Base-by-base conservation (phyloP, 2,113 vertebrate genomes). In the Oreochromis niloticus region DNA sequence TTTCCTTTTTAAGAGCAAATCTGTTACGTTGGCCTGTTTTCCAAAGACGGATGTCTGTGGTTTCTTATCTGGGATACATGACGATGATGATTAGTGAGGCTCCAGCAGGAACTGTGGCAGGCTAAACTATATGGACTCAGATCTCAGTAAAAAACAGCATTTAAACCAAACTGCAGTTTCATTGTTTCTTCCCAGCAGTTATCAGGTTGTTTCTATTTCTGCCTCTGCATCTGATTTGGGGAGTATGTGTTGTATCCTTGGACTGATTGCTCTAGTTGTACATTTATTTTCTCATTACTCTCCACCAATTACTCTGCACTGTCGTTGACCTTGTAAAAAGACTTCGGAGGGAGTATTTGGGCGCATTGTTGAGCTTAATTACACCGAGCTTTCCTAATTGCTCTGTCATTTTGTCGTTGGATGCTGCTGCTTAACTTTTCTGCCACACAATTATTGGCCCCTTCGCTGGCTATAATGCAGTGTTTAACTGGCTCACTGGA, bases 311-410 rank as follows among this genome's bases (percentile, higher is more conserved):
- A 27, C 41, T 52, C 2, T 81, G 61, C 81, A 14, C 59, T 11
- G 79, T 61, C 12, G 63, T 54, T 88, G 86, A 89, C 87, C 61
- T 89, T 80, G 80, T 75, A 41, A 66, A 79, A 63, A 68, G 55
- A 79, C 82, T 83, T 32, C 3, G 30, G 71, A 66, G 88, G 41
- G 55, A 88, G 52, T 66, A 57, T 91, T 88, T 75, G 24, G 80
- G 81, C 9, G 52, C 85, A 50, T 86, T 83, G 85, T 89, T 81
- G 6, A 85, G 85, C 78, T 80, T 88, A 91, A 94, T 94, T 94
- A 90, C 85, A 43, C 83, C 50, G 6, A 48, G 85, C 55, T 63
- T 82, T 87, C 82, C 50, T 89, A 90, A 93, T 90, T 88, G 86
- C 90, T 86, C 79, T 84, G 83, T 86, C 63, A 34, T 91, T 92